Percentiles rank a stretch among this genome's conserved stretches.
These are phyloP conservation scores for Papilio helenus DNA, from an alignment of 1,140 invertebrate species.

Conservation along the genomic window DNA sequence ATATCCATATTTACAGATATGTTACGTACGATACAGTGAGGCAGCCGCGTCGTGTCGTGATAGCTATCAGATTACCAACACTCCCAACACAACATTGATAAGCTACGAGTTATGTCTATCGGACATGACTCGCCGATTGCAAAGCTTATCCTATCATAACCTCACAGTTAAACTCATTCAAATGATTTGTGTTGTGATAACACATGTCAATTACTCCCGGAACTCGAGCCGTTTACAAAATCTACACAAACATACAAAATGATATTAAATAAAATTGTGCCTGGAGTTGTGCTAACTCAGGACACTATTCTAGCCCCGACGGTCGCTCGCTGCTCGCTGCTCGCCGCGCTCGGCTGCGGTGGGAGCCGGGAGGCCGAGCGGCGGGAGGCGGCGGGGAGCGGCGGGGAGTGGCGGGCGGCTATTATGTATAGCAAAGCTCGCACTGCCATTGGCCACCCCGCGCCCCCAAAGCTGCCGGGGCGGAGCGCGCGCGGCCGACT, in stretches of 20 bases:
- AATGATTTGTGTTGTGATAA: neutral
- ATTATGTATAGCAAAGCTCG: slow-evolving; percentile 70
- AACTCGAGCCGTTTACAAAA: neutral
- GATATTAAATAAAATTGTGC: neutral
- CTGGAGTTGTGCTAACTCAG: neutral
- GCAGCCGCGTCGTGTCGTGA: neutral
- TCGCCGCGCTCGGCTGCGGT: neutral
- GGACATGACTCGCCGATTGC: slow-evolving; percentile 7
- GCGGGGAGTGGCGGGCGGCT: slow-evolving; percentile 52
- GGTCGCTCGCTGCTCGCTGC: neutral
- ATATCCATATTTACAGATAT: neutral
- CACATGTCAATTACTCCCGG: neutral
- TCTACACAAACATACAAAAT: neutral
- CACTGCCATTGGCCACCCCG: slow-evolving; percentile 51
- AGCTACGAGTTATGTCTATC: neutral
- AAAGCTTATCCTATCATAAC: neutral
- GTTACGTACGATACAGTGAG: neutral
- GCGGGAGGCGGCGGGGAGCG: slow-evolving; percentile 14
- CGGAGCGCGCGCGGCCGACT: slow-evolving; percentile 51
- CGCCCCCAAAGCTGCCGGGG: slow-evolving; percentile 55
- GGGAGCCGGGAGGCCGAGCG: neutral
- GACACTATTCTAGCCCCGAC: neutral
- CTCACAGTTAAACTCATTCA: neutral
- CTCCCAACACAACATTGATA: neutral
- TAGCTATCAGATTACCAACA: slow-evolving; percentile 1